Conservation (phyloP, 2,797 vertebrate genomes). For the Benthosema pterotum region DNA sequence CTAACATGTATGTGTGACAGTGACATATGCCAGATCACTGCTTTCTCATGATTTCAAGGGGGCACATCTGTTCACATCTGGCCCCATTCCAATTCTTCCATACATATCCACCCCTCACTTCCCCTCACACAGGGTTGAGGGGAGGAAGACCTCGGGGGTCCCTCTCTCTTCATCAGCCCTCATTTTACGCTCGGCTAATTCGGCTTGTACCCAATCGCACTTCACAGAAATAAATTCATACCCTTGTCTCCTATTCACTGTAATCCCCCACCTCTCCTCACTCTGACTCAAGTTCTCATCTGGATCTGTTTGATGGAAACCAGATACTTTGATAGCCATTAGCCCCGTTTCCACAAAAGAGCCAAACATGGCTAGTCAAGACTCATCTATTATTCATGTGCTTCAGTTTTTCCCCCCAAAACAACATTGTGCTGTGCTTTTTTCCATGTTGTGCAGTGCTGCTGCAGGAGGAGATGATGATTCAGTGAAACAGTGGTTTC, state of each 20-base stretch:
- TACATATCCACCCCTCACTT: conserved; percentile 42
- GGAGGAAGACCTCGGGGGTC: conserved; percentile 7
- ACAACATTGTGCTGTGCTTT: conserved; percentile 64
- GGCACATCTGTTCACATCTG: conserved; percentile 62
- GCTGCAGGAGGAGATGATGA: conserved; percentile 50
- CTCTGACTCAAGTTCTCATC: conserved; percentile 65
- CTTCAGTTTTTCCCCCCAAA: conserved; percentile 56
- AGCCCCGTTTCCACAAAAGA: conserved; percentile 60
- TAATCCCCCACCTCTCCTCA: conserved; percentile 50
- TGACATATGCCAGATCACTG: conserved; percentile 42
- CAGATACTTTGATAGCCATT: conserved; percentile 75
- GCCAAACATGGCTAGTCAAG: conserved; percentile 57
- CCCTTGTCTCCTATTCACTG: conserved; percentile 54
- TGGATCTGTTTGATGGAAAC: conserved; percentile 73
- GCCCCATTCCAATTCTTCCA: conserved; percentile 44
- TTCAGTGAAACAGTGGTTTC: conserved; percentile 51
- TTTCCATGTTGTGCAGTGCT: conserved; percentile 52
- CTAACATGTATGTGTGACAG: conserved; percentile 35
- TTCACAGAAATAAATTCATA: conserved; percentile 69
- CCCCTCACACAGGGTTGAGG: conserved; percentile 35
- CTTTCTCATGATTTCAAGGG: conserved; percentile 48
- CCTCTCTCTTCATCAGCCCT: conserved; percentile 52
- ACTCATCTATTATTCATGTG: conserved; percentile 73
- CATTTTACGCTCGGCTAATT: conserved; percentile 67
- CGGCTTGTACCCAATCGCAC: conserved; percentile 59